Percentiles rank a stretch among this genome's conserved stretches.
phyloP scores from a whole-genome alignment of 2,888 invertebrate species.

The Drosophila phalerata region DNA sequence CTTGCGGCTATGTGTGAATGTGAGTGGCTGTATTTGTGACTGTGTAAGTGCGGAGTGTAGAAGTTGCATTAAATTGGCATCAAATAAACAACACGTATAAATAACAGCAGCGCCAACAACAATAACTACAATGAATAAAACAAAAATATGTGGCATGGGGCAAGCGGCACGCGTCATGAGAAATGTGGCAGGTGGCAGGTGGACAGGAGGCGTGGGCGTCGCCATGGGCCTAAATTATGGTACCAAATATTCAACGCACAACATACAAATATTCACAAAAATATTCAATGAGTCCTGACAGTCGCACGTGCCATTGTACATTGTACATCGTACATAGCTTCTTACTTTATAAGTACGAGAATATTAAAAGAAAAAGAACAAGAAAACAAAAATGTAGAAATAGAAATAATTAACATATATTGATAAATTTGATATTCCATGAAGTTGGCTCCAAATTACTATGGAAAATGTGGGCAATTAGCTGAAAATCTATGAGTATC shows the following conservation, averaged over 20 bases:
- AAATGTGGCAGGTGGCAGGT: slow-evolving; percentile 64
- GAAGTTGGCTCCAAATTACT: neutral
- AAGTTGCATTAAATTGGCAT: slow-evolving; percentile 79
- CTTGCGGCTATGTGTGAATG: slow-evolving; percentile 34
- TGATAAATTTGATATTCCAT: slow-evolving; percentile 3
- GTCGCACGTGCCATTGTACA: slow-evolving; percentile 29
- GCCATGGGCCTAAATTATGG: slow-evolving; percentile 4
- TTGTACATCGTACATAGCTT: slow-evolving; percentile 25
- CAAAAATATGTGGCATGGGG: slow-evolving; percentile 25
- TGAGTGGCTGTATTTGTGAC: neutral
- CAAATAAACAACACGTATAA: slow-evolving; percentile 79
- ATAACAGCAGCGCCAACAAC: slow-evolving; percentile 59
- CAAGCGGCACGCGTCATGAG: slow-evolving; percentile 54
- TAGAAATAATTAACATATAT: slow-evolving; percentile 12
- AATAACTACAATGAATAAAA: slow-evolving; percentile 44
- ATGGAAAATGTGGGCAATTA: neutral
- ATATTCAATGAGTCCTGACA: slow-evolving; percentile 53
- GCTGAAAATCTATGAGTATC: neutral
- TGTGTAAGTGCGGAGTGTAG: slow-evolving; percentile 12
- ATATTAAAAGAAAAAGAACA: slow-evolving; percentile 28
- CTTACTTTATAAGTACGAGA: slow-evolving; percentile 37
- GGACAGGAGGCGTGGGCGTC: slow-evolving; percentile 6
- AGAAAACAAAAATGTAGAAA: slow-evolving; percentile 16
- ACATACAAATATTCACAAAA: slow-evolving; percentile 41
- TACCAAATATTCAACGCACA: neutral